phyloP scores from a whole-genome alignment of 2,113 vertebrate species.

The Pongo pygmaeus region DNA sequence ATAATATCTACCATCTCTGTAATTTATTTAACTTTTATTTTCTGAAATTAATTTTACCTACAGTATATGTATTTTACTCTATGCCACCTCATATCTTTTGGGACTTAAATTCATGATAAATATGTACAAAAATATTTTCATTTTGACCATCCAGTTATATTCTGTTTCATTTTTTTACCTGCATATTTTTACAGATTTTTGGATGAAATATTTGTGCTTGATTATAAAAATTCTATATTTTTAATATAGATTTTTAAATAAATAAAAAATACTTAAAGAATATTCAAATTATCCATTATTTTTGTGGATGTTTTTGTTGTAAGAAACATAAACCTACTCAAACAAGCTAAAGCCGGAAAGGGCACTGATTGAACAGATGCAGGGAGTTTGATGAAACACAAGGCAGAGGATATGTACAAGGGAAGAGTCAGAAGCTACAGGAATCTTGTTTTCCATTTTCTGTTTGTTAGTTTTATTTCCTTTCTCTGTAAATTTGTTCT shows the following conservation, averaged over 20 bases:
- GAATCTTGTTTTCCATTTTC: not conserved
- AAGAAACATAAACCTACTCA: not conserved
- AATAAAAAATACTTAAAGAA: not conserved
- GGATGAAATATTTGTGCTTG: not conserved
- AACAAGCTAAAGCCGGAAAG: not conserved
- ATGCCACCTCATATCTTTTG: not conserved
- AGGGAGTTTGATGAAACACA: not conserved
- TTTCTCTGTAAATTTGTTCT: not conserved
- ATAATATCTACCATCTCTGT: not conserved
- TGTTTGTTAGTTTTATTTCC: not conserved
- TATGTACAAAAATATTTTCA: not conserved
- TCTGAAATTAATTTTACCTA: not conserved
- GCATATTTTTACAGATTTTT: not conserved
- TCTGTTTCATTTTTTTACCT: not conserved
- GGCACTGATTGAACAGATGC: not conserved
- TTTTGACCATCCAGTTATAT: not conserved
- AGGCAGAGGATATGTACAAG: not conserved
- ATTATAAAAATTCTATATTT: not conserved
- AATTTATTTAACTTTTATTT: constrained; percentile 13
- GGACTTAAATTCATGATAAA: not conserved
- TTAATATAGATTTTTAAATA: not conserved
- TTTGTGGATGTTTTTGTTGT: not conserved
- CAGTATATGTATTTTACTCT: not conserved
- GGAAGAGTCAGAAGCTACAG: not conserved
- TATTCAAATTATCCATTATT: not conserved